Evolutionary conservation across 2,888 invertebrate genomes (phyloP).

Genomic region (Tiphia femorata): DNA sequence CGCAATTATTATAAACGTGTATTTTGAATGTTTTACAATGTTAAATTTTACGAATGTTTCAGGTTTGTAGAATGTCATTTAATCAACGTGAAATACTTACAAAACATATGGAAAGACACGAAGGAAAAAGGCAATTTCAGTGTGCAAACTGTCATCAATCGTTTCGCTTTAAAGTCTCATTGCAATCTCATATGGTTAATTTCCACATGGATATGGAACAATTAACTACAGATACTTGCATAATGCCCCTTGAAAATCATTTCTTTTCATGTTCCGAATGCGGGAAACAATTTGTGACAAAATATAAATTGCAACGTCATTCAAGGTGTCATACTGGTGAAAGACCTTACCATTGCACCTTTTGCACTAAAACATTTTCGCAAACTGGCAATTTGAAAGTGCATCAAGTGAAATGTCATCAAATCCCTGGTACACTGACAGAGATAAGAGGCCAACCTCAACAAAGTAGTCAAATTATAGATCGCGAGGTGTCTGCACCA

Average conservation of each 20-base stretch:
- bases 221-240: slow-evolving; percentile 20
- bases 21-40: not conserved
- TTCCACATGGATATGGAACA: slow-evolving; percentile 55
- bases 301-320: slow-evolving; percentile 61
- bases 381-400: slow-evolving; percentile 63
- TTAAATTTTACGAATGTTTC: slow-evolving; percentile 4
- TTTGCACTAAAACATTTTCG: slow-evolving; percentile 61
- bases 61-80: slow-evolving; percentile 64
- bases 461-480: slow-evolving; percentile 21
- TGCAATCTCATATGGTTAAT: slow-evolving; percentile 63
- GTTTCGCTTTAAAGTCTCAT: slow-evolving; percentile 61
- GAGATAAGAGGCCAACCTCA: slow-evolving; percentile 36
- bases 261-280: slow-evolving; percentile 56
- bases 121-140: slow-evolving; percentile 59
- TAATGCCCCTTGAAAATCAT: slow-evolving; percentile 31
- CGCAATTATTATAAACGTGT: not conserved
- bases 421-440: slow-evolving; percentile 41
- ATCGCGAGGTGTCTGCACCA: slow-evolving; percentile 27
- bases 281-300: slow-evolving; percentile 63
- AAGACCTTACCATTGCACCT: slow-evolving; percentile 58
- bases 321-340: slow-evolving; percentile 62
- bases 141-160: slow-evolving; percentile 63
- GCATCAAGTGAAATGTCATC: slow-evolving; percentile 60
- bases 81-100: slow-evolving; percentile 62
- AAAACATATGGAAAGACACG: slow-evolving; percentile 61